Evolutionary conservation across 2,888 invertebrate genomes (phyloP).

Genomic region (Copidosoma aretas): DNA sequence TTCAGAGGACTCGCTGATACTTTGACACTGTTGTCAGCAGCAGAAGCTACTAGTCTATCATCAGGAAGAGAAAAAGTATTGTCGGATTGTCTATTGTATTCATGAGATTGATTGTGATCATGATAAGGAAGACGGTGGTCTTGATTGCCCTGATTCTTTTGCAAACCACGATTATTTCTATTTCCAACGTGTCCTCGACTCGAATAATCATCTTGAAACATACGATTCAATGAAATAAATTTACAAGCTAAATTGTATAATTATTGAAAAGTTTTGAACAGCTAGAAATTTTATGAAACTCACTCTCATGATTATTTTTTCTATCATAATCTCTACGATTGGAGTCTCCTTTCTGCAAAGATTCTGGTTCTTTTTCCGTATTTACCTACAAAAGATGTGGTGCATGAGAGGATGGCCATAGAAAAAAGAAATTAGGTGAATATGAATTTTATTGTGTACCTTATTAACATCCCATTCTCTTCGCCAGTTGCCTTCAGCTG

Average conservation of each 20-base stretch:
- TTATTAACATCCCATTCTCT: constrained; percentile 63
- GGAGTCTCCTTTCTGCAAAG: constrained; percentile 39
- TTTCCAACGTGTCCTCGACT: constrained; percentile 45
- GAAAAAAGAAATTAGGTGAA: too few species aligned
- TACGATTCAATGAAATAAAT: neutral
- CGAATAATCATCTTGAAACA: constrained; percentile 46
- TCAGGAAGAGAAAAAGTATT: constrained; percentile 41
- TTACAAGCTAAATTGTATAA: neutral
- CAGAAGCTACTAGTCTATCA: constrained; percentile 49
- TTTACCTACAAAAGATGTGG: constrained; percentile 38
- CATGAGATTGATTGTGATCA: constrained; percentile 47
- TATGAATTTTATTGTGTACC: constrained; percentile 40
- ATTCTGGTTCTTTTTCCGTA: constrained; percentile 40
- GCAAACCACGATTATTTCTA: constrained; percentile 44
- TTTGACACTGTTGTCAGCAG: constrained; percentile 54
- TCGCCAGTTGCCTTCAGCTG: constrained; percentile 63
- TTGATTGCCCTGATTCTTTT: constrained; percentile 47
- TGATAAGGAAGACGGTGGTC: constrained; percentile 46
- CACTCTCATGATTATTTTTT: constrained; percentile 47
- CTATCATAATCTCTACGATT: constrained; percentile 48
- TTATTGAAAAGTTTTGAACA: constrained; percentile 3
- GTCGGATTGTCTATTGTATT: constrained; percentile 40
- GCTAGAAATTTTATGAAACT: constrained; percentile 24
- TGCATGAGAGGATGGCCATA: neutral
- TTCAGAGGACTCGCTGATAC: constrained; percentile 51